A percentile compares a stretch with the other conserved stretches of the same genome.
phyloP scores from a whole-genome alignment of 92 coral and sea anemone species.

The Zoanthus gigantus region DNA sequence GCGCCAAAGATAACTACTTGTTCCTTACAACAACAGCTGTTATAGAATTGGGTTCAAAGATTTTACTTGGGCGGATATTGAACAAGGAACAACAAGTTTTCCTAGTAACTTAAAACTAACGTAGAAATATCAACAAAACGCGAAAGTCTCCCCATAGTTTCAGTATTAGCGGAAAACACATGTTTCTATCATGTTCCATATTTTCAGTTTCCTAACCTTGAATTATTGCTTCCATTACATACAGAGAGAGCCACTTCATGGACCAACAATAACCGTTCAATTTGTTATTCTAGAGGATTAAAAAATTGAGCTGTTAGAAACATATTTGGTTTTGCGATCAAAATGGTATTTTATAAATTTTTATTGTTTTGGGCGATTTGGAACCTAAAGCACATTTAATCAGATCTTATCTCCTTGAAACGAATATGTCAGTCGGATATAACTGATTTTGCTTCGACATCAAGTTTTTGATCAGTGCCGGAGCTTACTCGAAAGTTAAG shows the following conservation, averaged over 20 bases:
- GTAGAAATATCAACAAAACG: conserved; percentile 16
- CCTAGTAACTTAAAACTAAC: conserved; percentile 18
- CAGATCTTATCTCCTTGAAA: conserved; percentile 43
- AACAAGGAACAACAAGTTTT: conserved; percentile 2
- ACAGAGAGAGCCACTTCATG: background rate
- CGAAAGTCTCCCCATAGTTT: background rate
- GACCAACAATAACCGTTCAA: background rate
- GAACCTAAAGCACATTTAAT: conserved; percentile 10
- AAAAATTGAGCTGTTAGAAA: background rate
- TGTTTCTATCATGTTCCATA: background rate
- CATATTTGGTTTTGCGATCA: conserved; percentile 22
- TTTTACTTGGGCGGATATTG: conserved; percentile 12
- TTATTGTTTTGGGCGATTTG: conserved; percentile 11
- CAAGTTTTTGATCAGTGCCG: conserved; percentile 8
- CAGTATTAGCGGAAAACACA: background rate
- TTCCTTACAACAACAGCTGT: background rate
- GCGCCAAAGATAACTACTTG: background rate
- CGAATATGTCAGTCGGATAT: conserved; percentile 39
- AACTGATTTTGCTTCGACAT: background rate
- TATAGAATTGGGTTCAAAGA: conserved; percentile 3
- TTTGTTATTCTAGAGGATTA: background rate
- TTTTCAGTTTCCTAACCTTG: background rate
- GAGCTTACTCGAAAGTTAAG: background rate
- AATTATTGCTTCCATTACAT: background rate
- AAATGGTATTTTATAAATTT: conserved; percentile 5